Percentiles rank a stretch among this genome's conserved stretches.
These are phyloP conservation scores for Melanocharis versteri DNA, from an alignment of 2,113 vertebrate species.

Conservation along the genomic window DNA sequence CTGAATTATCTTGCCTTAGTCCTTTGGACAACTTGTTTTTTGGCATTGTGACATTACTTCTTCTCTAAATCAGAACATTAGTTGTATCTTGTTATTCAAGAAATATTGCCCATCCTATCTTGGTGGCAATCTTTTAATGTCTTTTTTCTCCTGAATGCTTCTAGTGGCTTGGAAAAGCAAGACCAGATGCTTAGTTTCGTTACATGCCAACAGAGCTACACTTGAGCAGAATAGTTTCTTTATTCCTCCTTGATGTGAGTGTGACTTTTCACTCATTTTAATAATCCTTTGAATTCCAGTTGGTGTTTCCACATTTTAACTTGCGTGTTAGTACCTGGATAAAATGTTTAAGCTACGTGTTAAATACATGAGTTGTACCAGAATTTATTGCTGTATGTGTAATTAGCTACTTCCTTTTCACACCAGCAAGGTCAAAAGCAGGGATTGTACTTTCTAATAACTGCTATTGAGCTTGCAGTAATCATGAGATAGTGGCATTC, in stretches of 20 bases:
- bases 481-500: neutral
- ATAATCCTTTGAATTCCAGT: neutral
- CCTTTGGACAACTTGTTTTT: neutral
- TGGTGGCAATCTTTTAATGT: neutral
- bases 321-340: neutral
- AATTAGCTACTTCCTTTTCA: neutral
- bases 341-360: neutral
- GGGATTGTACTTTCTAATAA: neutral
- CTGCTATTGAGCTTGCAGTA: neutral
- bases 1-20: neutral
- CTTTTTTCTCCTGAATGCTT: neutral
- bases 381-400: neutral
- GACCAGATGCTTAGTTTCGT: neutral
- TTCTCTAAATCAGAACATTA: neutral
- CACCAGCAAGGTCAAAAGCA: neutral
- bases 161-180: neutral
- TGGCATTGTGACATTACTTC: neutral
- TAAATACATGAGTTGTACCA: neutral
- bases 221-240: neutral
- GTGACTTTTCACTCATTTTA: neutral
- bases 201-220: neutral
- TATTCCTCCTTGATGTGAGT: neutral
- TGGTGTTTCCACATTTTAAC: neutral
- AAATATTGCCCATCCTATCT: neutral
- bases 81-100: neutral